Percentiles rank a stretch among this genome's conserved stretches.
Conservation (phyloP, 1,140 invertebrate species). For the Acromyrmex heyeri region DNA sequence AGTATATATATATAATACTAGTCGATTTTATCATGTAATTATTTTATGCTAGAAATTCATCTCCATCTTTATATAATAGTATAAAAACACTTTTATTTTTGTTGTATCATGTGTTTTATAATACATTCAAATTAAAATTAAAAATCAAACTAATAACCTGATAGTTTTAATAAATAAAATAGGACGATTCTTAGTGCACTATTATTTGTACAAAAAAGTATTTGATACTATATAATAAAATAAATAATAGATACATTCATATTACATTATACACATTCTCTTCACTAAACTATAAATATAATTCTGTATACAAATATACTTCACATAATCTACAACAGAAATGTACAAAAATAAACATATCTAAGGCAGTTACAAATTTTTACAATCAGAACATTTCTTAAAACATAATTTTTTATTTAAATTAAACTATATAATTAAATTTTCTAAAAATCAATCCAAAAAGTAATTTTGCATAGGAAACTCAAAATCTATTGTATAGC, state of each 20-base stretch:
- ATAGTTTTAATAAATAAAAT: conserved; percentile 23
- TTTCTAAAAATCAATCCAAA: not conserved
- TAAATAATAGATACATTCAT: conserved; percentile 32
- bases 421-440: not conserved
- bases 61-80: not conserved
- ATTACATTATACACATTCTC: conserved; percentile 19
- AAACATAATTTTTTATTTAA: not conserved
- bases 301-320: conserved; percentile 6
- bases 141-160: not conserved
- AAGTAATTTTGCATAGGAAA: not conserved
- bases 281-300: conserved; percentile 21
- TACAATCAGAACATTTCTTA: not conserved
- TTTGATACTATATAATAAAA: not conserved
- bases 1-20: not conserved
- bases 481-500: not conserved
- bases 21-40: not conserved
- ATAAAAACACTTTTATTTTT: not conserved
- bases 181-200: not conserved
- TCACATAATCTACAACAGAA: conserved; percentile 13
- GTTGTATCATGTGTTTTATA: not conserved
- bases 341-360: conserved; percentile 28
- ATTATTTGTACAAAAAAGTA: conserved; percentile 31
- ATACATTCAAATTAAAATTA: not conserved
- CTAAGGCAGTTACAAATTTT: not conserved
- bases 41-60: conserved; percentile 7